Percentiles rank a stretch among this genome's conserved stretches.
Evolutionary conservation across 1,140 invertebrate species (phyloP).

Genomic region (Mercenaria mercenaria): DNA sequence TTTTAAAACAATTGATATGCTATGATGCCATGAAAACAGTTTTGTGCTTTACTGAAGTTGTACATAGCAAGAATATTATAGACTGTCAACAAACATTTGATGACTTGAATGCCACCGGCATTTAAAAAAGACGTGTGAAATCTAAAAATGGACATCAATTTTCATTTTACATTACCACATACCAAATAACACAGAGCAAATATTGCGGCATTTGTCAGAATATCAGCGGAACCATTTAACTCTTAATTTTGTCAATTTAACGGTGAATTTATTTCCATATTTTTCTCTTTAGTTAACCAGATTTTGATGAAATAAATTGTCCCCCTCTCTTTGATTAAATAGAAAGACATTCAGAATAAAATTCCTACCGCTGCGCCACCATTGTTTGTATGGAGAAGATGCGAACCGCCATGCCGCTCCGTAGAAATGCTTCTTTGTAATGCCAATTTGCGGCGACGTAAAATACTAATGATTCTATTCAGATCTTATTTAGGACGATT

Average conservation of each 20-base stretch:
- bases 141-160: not conserved
- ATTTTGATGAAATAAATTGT: constrained; percentile 63
- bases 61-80: no score
- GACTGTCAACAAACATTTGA: no score
- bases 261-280: constrained; percentile 65
- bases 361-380: constrained; percentile 26
- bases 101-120: no score
- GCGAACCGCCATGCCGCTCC: not conserved
- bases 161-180: not conserved
- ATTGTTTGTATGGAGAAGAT: not conserved
- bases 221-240: constrained; percentile 37
- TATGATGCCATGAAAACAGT: no score
- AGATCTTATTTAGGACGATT: constrained; percentile 72
- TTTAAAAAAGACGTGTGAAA: no score
- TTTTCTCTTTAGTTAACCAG: constrained; percentile 62
- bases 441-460: constrained; percentile 22
- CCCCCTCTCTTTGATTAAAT: constrained; percentile 11
- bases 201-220: constrained; percentile 45
- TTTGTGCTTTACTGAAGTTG: no score
- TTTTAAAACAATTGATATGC: no score
- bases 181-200: not conserved
- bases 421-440: constrained; percentile 5
- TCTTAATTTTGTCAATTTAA: constrained; percentile 61
- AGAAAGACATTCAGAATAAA: constrained; percentile 19
- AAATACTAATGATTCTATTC: constrained; percentile 74